Base-by-base conservation (phyloP, 1,140 invertebrate species). In the Megathymus violae region DNA sequence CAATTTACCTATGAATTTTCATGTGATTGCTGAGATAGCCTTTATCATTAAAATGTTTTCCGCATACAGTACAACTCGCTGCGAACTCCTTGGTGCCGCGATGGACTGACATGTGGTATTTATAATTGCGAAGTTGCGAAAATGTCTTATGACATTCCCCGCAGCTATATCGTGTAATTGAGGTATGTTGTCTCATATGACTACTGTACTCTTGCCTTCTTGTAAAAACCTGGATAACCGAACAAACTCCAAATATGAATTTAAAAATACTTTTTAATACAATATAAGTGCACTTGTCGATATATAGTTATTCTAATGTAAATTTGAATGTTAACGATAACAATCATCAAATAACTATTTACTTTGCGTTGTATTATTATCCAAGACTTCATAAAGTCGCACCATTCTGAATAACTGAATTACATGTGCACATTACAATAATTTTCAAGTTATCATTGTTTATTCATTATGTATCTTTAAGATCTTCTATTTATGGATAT, bases 21-120 rank as follows among this genome's bases (percentile, higher is more conserved):
- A 96, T 94, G 71, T 96, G 95, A 63, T 94, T 95, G 75, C 95
- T 95, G 0, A 96, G 88, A 75, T 96, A 96, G 4, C 95, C 95
- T 66, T 94, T 93, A 68, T 96, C 95, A 76, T 96, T 96, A 82
- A 96, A 96, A 44, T 93, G 93, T 79, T 96, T 96, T 10, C 95
- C 95, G 65, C 95, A 96, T 63, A 96, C 94, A 5, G 94, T 93
- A 78, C 95, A 96, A 41, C 94, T 94, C 5, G 95, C 94, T 0
- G 95, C 94, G 71, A 96, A 96, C 82, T 95, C 95, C 61, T 93
- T 93, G 5, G 95, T 95, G 0, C 95, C 95, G 19, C 95, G 93
- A 74, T 96, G 95, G 0, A 95, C 92, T 1, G 94, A 94, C 71
- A 95, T 92, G 69, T 96, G 95, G 77, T 96, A 96, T 76, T 95